phyloP scores from a whole-genome alignment of 2,797 vertebrate species.

The Anolis apletophallus region DNA sequence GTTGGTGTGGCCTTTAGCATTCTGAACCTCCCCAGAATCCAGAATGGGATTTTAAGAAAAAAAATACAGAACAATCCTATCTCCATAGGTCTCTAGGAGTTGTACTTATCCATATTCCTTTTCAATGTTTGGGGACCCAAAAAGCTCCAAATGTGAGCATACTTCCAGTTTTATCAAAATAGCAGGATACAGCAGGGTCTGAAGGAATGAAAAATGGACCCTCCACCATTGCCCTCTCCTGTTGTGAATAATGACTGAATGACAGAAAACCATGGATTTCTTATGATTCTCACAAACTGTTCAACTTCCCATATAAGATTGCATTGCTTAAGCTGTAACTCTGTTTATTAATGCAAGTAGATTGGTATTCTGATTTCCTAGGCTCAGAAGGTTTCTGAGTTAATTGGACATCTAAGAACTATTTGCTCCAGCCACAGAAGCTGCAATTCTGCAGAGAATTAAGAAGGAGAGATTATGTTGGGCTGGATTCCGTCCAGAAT shows the following conservation, averaged over 20 bases:
- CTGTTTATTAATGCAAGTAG: neutral
- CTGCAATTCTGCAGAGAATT: neutral
- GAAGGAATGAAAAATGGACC: too few relatives aligned
- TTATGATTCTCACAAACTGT: neutral
- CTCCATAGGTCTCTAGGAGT: too few relatives aligned
- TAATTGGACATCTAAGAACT: neutral
- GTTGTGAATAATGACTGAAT: neutral
- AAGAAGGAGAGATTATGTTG: neutral
- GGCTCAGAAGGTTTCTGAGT: neutral
- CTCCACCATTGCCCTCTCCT: too few relatives aligned
- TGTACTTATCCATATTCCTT: too few relatives aligned
- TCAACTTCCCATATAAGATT: neutral
- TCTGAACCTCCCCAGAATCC: too few relatives aligned
- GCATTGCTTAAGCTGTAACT: neutral
- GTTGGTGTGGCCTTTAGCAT: too few relatives aligned
- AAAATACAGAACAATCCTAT: too few relatives aligned
- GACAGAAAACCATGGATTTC: neutral
- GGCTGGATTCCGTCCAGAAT: neutral
- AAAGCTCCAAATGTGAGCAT: too few relatives aligned
- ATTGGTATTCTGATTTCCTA: neutral
- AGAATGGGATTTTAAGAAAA: too few relatives aligned
- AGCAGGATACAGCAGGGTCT: too few relatives aligned
- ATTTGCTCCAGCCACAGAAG: neutral
- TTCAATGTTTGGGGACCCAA: too few relatives aligned
- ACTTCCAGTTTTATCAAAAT: too few relatives aligned